Evolutionary conservation across 2,113 vertebrate species (phyloP).

Genomic region (Narcine bancroftii): DNA sequence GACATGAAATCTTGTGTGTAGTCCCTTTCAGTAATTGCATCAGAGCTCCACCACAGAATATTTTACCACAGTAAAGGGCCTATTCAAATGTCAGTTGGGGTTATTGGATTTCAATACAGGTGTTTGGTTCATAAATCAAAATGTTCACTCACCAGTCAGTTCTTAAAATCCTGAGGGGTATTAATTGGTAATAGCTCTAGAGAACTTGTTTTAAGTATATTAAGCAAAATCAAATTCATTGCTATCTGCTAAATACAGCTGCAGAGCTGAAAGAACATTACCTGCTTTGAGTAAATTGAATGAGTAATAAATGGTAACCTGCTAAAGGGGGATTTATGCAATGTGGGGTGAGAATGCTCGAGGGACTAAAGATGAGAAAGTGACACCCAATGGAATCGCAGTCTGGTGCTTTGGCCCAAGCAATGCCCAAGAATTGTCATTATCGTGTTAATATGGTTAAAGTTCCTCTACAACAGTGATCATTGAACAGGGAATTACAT

Average conservation of each 20-base stretch:
- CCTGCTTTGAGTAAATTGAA: neutral
- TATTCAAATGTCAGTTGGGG: neutral
- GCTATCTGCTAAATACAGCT: neutral
- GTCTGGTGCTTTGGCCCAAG: too few species aligned
- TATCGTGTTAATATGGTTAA: too few species aligned
- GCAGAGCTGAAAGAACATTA: neutral
- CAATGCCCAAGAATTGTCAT: too few species aligned
- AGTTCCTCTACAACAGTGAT: too few species aligned
- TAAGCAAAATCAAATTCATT: neutral
- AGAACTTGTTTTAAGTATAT: neutral
- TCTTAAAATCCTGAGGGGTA: neutral
- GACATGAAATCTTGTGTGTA: neutral
- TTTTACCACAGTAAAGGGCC: neutral
- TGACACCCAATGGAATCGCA: too few species aligned
- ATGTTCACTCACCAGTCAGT: neutral
- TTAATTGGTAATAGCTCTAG: neutral
- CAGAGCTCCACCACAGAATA: neutral
- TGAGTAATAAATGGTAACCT: neutral
- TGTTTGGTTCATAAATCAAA: neutral
- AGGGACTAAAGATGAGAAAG: too few species aligned
- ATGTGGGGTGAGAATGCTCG: too few species aligned
- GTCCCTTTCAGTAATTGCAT: neutral
- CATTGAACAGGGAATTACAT: too few species aligned
- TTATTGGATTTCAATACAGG: neutral
- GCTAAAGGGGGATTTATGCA: too few species aligned